Base-by-base conservation (phyloP, 2,888 invertebrate species). In the Dynastes tityus region DNA sequence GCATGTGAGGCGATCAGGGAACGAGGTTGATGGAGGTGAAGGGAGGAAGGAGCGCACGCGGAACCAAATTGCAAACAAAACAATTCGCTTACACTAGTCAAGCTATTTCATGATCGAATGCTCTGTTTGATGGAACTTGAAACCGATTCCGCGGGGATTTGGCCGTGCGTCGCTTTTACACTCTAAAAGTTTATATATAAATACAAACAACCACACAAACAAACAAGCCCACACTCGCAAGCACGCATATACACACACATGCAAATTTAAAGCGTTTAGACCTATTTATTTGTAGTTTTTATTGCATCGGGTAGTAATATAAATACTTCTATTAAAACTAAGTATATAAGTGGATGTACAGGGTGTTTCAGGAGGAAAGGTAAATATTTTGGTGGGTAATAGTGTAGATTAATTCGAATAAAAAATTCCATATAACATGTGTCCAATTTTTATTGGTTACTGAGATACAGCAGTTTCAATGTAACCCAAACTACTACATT, bases 61-160 rank as follows among this genome's bases (percentile, higher is more conserved):
- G 77, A 77, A 84, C 87, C 87, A 87, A 88, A 88, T 87, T 88
- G 87, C 88, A 87, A 88, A 88, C 88, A 88, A 88, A 88, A 88
- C 88, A 88, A 83, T 83, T 83, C 83, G 82, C 83, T 82, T 82
- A 83, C 83, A 82, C 82, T 83, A 83, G 83, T 84, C 82, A 83
- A 83, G 83, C 84, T 82, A 84, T 84, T 84, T 85, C 84, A 84
- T 84, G 84, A 84, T 84, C 85, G 84, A 84, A 83, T 82, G 84
- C 82, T 80, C 84, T 83, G 83, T 81, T 82, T 81, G 83, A 83
- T 82, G 82, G 82, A 80, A 82, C 82, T 80, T 80, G 81, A 82
- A 82, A 81, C 82, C 81, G 80, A 80, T 81, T 81, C 77, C 81
- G 63, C 61, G 70, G 76, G 78, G 73, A 78, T 73, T 78, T 78